phyloP scores from a whole-genome alignment of 2,888 invertebrate genomes.

The Philaethria dido region DNA sequence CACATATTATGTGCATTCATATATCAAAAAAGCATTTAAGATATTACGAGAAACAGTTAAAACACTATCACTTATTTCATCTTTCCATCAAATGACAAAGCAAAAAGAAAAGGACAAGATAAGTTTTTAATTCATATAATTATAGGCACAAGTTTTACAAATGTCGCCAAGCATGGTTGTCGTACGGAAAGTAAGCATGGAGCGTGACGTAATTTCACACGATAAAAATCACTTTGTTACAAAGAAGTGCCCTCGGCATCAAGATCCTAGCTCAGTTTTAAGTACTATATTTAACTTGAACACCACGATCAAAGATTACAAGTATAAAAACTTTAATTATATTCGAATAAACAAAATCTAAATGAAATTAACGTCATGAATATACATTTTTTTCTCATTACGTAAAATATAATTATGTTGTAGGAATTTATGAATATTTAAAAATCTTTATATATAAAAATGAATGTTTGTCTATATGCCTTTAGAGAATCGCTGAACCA shows the following conservation, averaged over 20 bases:
- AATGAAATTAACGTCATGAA: too few species aligned
- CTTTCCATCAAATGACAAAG: not conserved
- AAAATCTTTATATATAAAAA: too few species aligned
- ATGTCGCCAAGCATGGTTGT: slow-evolving; percentile 1
- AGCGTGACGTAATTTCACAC: slow-evolving; percentile 18
- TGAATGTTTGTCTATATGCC: too few species aligned
- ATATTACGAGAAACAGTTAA: not conserved
- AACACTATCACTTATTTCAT: too few species aligned
- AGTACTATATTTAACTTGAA: not conserved
- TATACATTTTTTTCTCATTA: too few species aligned
- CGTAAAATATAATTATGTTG: too few species aligned
- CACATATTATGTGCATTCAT: too few species aligned
- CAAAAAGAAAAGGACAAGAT: not conserved
- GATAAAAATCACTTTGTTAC: slow-evolving; percentile 21
- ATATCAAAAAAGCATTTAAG: not conserved
- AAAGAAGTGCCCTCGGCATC: not conserved
- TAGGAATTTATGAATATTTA: too few species aligned
- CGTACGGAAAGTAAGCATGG: slow-evolving; percentile 10
- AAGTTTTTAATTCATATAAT: slow-evolving; percentile 9
- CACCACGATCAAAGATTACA: not conserved
- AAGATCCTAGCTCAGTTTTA: slow-evolving; percentile 4
- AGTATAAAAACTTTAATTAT: not conserved
- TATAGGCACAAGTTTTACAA: not conserved
- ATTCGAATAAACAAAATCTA: not conserved
- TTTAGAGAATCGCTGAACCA: too few species aligned